Base-by-base conservation (phyloP, 2,113 vertebrate species). In the Anhinga anhinga region DNA sequence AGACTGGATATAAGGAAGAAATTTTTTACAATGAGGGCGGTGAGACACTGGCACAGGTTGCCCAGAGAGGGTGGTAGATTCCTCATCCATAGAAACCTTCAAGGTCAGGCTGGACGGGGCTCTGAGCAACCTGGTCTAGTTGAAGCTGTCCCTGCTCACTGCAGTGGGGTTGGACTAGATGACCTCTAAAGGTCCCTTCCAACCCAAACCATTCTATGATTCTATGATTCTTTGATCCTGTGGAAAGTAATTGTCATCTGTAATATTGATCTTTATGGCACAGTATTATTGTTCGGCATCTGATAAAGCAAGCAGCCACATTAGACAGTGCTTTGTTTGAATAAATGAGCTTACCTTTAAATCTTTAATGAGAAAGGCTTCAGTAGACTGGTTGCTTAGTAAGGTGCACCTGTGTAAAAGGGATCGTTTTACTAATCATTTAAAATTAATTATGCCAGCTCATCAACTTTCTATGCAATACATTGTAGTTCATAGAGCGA, bases 401-500 rank as follows among this genome's bases (percentile, higher is more conserved):
- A 97, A 98, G 98, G 50, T 82, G 82, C 91, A 96, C 96, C 97
- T 89, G 97, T 81, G 97, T 97, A 97, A 98, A 93, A 97, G 89
- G 97, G 98, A 99, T 99, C 98, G 18, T 95, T 98, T 99, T 99
- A 98, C 99, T 96, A 90, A 91, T 97, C 97, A 98, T 99, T 98
- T 98, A 99, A 99, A 98, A 99, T 99, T 98, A 95, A 99, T 98
- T 97, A 98, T 97, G 95, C 71, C 88, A 61, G 52, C n/a, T 98
- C 87, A 94, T 93, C 70, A 92, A 86, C 82, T 88, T 96, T 97
- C 90, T 93, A 56, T 95, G 84, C 61, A 94, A 82, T 85, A 76
- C 72, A 97, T 95, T 97, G 80, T 78, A 93, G 26, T 79, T 94
- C 82, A 50, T 70, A 83, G 73, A 93, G 32, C 3, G 0, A 94